A percentile compares a stretch with the other conserved stretches of the same genome.
Conservation (phyloP, 1,140 invertebrate genomes). For the Cotesia glomerata region DNA sequence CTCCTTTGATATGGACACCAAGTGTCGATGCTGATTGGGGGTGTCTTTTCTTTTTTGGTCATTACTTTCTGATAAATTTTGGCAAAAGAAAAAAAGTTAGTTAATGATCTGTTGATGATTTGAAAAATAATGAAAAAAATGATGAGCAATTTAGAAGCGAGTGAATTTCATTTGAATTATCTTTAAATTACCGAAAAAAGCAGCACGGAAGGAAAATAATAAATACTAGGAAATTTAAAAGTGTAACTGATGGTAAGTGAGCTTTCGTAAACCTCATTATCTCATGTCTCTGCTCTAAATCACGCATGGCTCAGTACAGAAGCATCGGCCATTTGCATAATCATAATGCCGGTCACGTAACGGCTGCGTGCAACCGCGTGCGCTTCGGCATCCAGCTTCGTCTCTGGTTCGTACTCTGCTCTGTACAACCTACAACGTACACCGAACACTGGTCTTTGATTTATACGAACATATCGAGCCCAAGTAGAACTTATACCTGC, state of each 20-base stretch:
- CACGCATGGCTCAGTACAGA: conserved; percentile 29
- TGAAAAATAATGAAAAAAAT: too few relatives aligned
- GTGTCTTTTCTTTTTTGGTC: too few relatives aligned
- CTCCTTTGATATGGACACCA: background rate
- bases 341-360: conserved; percentile 29
- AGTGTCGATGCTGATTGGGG: too few relatives aligned
- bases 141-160: too few relatives aligned
- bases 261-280: conserved; percentile 20
- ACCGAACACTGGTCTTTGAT: background rate
- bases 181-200: too few relatives aligned
- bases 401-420: background rate
- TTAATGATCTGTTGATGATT: too few relatives aligned
- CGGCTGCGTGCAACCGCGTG: conserved; percentile 30
- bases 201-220: background rate
- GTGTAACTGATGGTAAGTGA: conserved; percentile 10
- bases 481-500: too few relatives aligned
- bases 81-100: too few relatives aligned
- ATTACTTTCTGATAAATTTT: too few relatives aligned
- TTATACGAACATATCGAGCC: background rate
- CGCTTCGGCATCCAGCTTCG: conserved; percentile 23
- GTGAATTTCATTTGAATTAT: too few relatives aligned
- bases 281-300: conserved; percentile 31
- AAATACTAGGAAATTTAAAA: background rate
- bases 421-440: background rate
- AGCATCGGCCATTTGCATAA: conserved; percentile 31